Evolutionary conservation across 2,113 vertebrate species (phyloP).

Genomic region (Eleginops maclovinus): DNA sequence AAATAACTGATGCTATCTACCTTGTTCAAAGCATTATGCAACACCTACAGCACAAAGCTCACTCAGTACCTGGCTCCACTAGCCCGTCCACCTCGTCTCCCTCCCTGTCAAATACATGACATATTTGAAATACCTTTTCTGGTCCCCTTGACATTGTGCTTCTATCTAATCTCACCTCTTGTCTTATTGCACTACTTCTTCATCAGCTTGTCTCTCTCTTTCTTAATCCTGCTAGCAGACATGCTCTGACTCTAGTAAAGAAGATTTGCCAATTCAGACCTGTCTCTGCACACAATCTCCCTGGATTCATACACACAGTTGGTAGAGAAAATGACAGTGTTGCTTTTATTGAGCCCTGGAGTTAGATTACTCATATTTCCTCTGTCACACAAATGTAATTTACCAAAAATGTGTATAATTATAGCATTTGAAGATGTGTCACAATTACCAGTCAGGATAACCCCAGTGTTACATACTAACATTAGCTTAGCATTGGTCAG

Average conservation of each 20-base stretch:
- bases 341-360: slow-evolving; percentile 28
- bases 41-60: slow-evolving; percentile 63
- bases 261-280: slow-evolving; percentile 89
- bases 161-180: slow-evolving; percentile 49
- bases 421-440: not conserved
- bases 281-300: slow-evolving; percentile 83
- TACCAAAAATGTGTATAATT: not conserved
- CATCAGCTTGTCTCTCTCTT: not conserved
- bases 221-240: slow-evolving; percentile 86
- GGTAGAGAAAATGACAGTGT: slow-evolving; percentile 20
- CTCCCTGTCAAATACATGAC: slow-evolving; percentile 45
- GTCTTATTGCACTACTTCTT: slow-evolving; percentile 20
- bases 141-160: slow-evolving; percentile 1
- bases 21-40: slow-evolving; percentile 30
- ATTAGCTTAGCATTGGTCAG: not conserved
- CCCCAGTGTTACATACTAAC: not conserved
- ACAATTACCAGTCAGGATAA: not conserved
- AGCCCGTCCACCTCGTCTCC: not conserved
- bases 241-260: slow-evolving; percentile 85
- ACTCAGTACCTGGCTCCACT: slow-evolving; percentile 39
- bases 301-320: slow-evolving; percentile 26
- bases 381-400: not conserved
- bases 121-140: slow-evolving; percentile 64
- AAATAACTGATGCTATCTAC: slow-evolving; percentile 1
- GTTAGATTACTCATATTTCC: not conserved